These are phyloP conservation scores for Melipona bicolor DNA, from an alignment of 2,888 invertebrate genomes.

Conservation along the genomic window DNA sequence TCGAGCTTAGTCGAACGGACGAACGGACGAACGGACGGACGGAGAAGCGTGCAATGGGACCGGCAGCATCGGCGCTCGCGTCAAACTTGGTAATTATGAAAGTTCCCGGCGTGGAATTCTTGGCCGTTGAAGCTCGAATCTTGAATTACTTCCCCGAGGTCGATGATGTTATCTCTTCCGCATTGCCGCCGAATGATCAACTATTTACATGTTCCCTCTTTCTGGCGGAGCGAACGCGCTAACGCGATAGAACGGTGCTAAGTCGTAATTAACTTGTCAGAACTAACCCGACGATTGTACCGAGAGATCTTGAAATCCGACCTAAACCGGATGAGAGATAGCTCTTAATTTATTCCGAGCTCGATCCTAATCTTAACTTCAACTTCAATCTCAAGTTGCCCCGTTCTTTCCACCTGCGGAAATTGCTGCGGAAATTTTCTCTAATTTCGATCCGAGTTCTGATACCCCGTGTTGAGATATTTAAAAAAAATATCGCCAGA, in stretches of 20 bases:
- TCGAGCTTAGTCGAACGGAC: conserved; percentile 25
- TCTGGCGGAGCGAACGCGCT: not conserved
- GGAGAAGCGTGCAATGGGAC: conserved; percentile 2
- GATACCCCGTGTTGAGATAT: too few relatives aligned
- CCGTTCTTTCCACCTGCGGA: not conserved
- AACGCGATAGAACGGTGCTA: conserved; percentile 10
- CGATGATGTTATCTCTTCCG: conserved; percentile 45
- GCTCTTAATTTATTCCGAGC: conserved; percentile 16
- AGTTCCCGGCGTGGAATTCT: conserved; percentile 67
- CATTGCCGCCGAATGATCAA: conserved; percentile 29
- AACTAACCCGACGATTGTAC: not conserved
- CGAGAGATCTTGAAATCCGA: not conserved
- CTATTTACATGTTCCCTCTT: conserved; percentile 27
- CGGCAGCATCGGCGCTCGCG: conserved; percentile 26
- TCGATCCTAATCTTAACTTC: conserved; percentile 1
- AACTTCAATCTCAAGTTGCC: conserved; percentile 6
- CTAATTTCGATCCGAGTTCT: not conserved
- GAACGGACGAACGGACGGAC: conserved; percentile 16
- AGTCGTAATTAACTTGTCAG: conserved; percentile 23
- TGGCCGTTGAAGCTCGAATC: conserved; percentile 45
- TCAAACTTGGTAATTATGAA: conserved; percentile 78
- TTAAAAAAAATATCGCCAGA: not conserved
- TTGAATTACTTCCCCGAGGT: conserved; percentile 44
- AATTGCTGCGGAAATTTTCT: not conserved
- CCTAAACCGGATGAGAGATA: not conserved